Percentiles rank a stretch among this genome's conserved stretches.
phyloP scores from a whole-genome alignment of 2,113 vertebrate species.

The Benitochromis conjunctus region DNA sequence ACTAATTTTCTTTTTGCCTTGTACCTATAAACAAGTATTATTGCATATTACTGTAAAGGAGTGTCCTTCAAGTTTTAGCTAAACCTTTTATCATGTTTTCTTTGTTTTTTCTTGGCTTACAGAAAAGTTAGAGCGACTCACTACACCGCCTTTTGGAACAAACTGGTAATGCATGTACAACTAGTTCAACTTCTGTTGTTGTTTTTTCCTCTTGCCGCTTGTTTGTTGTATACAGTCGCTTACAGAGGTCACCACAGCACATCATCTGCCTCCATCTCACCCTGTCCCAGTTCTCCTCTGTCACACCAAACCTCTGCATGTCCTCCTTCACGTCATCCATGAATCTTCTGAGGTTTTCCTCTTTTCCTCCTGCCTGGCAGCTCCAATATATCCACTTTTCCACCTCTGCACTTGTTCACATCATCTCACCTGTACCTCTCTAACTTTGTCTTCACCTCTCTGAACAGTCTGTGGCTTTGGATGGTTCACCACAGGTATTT shows the following conservation, averaged over 20 bases:
- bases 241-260: neutral
- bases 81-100: no score
- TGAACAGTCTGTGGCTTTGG: neutral
- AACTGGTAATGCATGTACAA: neutral
- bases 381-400: neutral
- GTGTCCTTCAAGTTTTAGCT: neutral
- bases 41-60: neutral
- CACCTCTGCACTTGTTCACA: neutral
- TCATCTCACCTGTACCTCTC: neutral
- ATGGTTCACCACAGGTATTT: neutral
- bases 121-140: neutral
- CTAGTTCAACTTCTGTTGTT: neutral
- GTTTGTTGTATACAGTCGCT: neutral
- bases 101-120: no score
- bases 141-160: neutral
- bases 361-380: accelerated
- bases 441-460: accelerated
- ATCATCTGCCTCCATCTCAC: neutral
- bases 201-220: no score
- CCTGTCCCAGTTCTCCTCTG: neutral
- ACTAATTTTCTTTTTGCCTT: neutral
- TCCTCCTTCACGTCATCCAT: neutral
- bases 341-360: neutral
- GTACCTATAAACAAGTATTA: neutral
- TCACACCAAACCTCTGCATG: neutral